Percentiles rank a stretch among this genome's conserved stretches.
Conservation (phyloP, 2,888 invertebrate genomes). For the Altica lythri region DNA sequence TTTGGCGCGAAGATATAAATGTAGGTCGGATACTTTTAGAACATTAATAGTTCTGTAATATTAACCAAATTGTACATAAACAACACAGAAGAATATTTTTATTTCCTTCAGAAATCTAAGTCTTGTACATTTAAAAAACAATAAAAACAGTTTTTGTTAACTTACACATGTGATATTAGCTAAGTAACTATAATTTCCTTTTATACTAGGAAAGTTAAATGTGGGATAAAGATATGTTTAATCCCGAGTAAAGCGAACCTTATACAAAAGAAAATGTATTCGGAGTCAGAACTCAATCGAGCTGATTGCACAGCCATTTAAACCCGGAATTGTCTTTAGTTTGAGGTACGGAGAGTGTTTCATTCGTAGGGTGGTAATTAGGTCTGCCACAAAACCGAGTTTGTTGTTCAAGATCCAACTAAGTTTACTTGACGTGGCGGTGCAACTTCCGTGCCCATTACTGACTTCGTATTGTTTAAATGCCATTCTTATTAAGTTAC, state of each 20-base stretch:
- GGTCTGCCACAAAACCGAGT: conserved; percentile 49
- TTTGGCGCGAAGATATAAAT: too few species aligned
- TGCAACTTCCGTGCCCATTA: conserved; percentile 48
- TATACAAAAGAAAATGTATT: conserved; percentile 19
- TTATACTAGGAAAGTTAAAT: too few species aligned
- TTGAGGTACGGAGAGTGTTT: conserved; percentile 29
- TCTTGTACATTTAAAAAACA: too few species aligned
- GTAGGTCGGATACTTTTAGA: too few species aligned
- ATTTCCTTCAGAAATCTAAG: too few species aligned
- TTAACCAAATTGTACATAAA: too few species aligned
- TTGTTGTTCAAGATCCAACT: conserved; percentile 48
- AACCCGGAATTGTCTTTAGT: conserved; percentile 43
- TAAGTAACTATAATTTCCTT: too few species aligned
- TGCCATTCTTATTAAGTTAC: conserved; percentile 50
- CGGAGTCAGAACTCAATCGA: conserved; percentile 34
- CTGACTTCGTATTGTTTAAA: conserved; percentile 50
- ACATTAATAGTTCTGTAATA: too few species aligned
- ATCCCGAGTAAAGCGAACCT: neutral
- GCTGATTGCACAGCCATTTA: conserved; percentile 43
- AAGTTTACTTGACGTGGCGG: conserved; percentile 49
- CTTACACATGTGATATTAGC: too few species aligned
- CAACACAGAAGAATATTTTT: too few species aligned
- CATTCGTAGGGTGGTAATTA: conserved; percentile 48
- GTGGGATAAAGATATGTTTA: neutral
- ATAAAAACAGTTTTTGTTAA: too few species aligned